Conservation (phyloP, 2,888 invertebrate genomes). For the Pristionchus entomophagus region DNA sequence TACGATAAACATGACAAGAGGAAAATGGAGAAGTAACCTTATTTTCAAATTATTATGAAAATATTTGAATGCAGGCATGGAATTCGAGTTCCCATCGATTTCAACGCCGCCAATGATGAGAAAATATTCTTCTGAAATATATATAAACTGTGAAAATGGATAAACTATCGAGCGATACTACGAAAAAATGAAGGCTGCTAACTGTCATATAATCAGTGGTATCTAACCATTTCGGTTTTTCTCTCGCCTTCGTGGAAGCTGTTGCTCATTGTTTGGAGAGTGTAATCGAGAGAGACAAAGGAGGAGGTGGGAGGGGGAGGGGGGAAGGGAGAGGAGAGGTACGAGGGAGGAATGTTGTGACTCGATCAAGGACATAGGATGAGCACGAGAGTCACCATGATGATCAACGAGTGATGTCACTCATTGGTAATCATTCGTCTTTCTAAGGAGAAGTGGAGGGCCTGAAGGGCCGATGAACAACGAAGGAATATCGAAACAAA, state of each 20-base stretch:
- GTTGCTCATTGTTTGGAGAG: neutral
- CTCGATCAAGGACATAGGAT: neutral
- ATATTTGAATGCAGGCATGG: neutral
- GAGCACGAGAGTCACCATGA: neutral
- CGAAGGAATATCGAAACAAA: neutral
- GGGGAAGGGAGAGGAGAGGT: too few species aligned
- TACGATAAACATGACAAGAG: conserved; percentile 56
- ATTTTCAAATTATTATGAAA: too few species aligned
- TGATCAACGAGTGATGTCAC: neutral
- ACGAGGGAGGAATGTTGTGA: too few species aligned
- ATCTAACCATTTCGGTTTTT: neutral
- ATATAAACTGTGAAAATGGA: neutral
- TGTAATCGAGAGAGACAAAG: neutral
- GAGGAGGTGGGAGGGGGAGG: neutral
- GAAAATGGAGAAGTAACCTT: conserved; percentile 43
- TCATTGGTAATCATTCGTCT: too few species aligned
- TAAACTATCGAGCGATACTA: neutral
- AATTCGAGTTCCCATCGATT: neutral
- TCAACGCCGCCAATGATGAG: neutral
- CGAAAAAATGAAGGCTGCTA: neutral
- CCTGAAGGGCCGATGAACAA: neutral
- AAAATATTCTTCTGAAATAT: neutral
- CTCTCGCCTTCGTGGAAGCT: neutral
- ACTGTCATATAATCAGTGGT: neutral
- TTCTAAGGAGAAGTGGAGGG: neutral